These are phyloP conservation scores for Amblyraja radiata DNA, from an alignment of 2,797 vertebrate species.

Conservation along the genomic window DNA sequence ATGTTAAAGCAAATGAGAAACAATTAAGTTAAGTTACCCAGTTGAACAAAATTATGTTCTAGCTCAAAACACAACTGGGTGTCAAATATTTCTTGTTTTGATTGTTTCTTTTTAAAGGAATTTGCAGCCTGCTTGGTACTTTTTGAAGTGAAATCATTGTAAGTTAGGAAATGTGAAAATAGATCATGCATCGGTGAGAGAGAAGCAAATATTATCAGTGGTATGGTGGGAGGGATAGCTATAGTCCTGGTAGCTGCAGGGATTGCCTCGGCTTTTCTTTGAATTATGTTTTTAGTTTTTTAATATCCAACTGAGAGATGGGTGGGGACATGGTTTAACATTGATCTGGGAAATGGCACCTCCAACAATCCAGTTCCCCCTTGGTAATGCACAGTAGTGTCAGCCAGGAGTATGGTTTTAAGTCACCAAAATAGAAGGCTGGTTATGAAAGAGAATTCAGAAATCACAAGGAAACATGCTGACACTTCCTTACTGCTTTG, in stretches of 20 bases:
- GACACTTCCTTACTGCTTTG: background rate
- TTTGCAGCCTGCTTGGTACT: background rate
- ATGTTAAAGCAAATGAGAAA: background rate
- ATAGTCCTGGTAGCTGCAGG: background rate
- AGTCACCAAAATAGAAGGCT: background rate
- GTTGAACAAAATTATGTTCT: too few species aligned
- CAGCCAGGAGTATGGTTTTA: background rate
- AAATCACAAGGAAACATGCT: background rate
- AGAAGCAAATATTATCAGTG: background rate
- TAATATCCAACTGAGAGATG: background rate
- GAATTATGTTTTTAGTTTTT: background rate
- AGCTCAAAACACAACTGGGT: background rate
- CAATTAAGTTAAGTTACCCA: too few species aligned
- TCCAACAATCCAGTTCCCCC: background rate
- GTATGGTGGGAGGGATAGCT: background rate
- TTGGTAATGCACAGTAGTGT: background rate
- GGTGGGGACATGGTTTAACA: background rate
- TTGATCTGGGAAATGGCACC: background rate
- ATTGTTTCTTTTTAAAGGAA: background rate
- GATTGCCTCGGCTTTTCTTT: background rate
- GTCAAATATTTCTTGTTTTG: background rate
- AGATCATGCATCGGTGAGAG: background rate
- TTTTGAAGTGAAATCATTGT: background rate
- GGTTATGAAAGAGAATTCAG: background rate
- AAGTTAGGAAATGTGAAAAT: background rate